Evolutionary conservation across 2,113 vertebrate species (phyloP), one percentile per base, ranked within the genome.

Genomic region (Polypterus senegalus): DNA sequence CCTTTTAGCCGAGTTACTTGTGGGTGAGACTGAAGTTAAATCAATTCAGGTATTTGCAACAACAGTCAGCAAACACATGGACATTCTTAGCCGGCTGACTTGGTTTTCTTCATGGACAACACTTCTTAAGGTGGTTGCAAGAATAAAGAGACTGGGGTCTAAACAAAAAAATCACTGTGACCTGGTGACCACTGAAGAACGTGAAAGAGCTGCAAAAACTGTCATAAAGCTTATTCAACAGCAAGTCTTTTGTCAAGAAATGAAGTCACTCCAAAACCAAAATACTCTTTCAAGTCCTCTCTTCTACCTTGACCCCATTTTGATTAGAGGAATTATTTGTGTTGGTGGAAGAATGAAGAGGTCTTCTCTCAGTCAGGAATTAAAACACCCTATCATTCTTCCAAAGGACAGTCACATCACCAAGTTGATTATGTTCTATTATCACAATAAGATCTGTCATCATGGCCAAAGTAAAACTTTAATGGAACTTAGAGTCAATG

Each of bases 11-110:
- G 52, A 66, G 45, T 46, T 63, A n/a, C 49, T 63, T 1, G 6
- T 64, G 8, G 57, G 63, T n/a, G 63, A 69, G 60, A 61, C 64
- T 4, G 64, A 66, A 46, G 61, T 70, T 5, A 64, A 57, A 49
- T 54, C 54, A 4, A 49, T 62, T 9, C 27, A 1, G 27, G 2
- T 27, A 4, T 44, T 47, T 56, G 54, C 53, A 55, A 55, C 51
- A 6, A 11, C 10, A 47, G 53, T 10, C 10, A 52, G 7, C 47
- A 52, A 52, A 47, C 55, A 5, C 46, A 55, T 2, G 4, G 53
- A 65, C 7, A 48, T 65, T 47, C 64, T 65, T 44, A 27, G 46
- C 27, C 58, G 51, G 44, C 59, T 65, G 4, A 48, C 10, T 56
- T 8, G 47, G 5, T 57, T 60, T 9, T 65, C 64, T 7, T 61